Conservation (phyloP, 2,113 vertebrate species). For the Spheniscus mendiculus region DNA sequence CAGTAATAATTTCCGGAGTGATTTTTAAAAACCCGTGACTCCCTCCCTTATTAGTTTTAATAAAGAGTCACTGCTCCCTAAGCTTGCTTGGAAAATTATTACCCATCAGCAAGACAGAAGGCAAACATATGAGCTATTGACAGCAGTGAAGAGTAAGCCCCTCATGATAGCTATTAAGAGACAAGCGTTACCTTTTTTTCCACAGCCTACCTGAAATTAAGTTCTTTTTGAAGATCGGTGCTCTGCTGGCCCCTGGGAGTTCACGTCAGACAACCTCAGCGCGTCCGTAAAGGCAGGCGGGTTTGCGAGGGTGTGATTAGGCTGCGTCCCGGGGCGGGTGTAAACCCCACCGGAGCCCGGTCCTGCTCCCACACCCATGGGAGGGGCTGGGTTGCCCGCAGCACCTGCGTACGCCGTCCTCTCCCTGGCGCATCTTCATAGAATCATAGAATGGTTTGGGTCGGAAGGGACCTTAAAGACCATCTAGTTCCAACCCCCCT, state of each 20-base stretch:
- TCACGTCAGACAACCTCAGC: background rate
- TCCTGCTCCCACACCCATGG: background rate
- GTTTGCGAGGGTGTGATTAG: background rate
- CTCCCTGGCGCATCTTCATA: background rate
- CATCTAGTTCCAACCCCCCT: background rate
- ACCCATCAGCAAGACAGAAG: slow-evolving; percentile 77
- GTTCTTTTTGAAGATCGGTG: background rate
- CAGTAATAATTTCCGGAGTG: slow-evolving; percentile 65
- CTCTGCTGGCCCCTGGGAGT: background rate
- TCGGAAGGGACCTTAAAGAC: background rate
- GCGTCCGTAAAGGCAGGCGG: background rate
- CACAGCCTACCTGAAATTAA: slow-evolving; percentile 14
- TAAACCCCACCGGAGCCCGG: accelerated
- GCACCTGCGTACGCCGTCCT: accelerated
- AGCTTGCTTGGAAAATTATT: slow-evolving; percentile 77
- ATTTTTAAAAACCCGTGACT: slow-evolving; percentile 70
- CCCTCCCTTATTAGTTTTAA: slow-evolving; percentile 73
- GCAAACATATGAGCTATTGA: slow-evolving; percentile 70
- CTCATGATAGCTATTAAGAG: background rate
- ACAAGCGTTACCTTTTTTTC: background rate
- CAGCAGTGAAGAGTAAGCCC: slow-evolving; percentile 54
- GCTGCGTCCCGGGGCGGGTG: accelerated
- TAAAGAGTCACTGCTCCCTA: slow-evolving; percentile 73
- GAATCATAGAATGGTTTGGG: background rate
- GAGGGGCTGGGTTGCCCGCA: background rate